Evolutionary conservation across 2,888 invertebrate species (phyloP).

Genomic region (Synanthedon myopaeformis): DNA sequence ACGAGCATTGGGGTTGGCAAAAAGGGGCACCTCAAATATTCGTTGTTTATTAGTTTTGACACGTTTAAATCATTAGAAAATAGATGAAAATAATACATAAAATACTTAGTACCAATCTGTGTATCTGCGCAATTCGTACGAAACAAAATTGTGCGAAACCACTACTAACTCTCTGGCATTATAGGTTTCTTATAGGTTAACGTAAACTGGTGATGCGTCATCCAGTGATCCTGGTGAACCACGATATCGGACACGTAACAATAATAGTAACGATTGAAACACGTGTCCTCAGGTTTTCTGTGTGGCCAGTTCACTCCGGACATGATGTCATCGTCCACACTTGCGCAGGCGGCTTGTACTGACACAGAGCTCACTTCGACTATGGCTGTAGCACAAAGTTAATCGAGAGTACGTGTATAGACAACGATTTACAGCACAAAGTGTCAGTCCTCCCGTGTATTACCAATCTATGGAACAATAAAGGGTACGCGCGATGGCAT

Average conservation of each 20-base stretch:
- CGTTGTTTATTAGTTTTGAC: no score
- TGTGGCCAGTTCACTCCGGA: constrained; percentile 57
- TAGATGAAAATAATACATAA: no score
- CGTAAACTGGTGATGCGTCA: constrained; percentile 37
- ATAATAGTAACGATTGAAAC: constrained; percentile 36
- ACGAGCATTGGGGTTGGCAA: no score
- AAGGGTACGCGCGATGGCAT: constrained; percentile 55
- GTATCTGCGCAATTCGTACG: background rate
- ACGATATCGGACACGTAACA: constrained; percentile 19
- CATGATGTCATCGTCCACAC: constrained; percentile 61
- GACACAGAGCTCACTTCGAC: constrained; percentile 40
- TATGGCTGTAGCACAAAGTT: constrained; percentile 52
- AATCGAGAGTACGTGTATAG: constrained; percentile 64
- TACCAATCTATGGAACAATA: constrained; percentile 69
- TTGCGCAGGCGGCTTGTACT: constrained; percentile 50
- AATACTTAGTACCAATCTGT: background rate
- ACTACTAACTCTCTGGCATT: background rate
- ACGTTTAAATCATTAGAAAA: no score
- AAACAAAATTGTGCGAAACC: no score
- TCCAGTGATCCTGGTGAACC: constrained; percentile 16
- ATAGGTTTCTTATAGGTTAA: background rate
- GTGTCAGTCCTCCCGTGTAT: constrained; percentile 68
- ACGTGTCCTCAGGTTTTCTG: constrained; percentile 54
- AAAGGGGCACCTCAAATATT: no score
- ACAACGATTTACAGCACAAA: constrained; percentile 68